Evolutionary conservation across 2,888 invertebrate genomes (phyloP).

Genomic region (Apodemia zela): DNA sequence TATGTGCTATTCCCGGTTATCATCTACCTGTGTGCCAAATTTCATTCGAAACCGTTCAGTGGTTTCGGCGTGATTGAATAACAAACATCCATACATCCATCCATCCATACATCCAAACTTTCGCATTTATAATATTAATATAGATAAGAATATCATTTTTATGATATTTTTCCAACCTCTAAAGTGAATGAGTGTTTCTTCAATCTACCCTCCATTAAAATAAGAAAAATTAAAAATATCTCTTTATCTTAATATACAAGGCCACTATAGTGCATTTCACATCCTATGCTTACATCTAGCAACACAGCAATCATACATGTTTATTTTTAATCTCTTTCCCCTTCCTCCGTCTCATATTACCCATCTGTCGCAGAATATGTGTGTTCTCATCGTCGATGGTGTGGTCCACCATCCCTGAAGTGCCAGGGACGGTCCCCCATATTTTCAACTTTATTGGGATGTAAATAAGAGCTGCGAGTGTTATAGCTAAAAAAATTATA

Average conservation of each 20-base stretch:
- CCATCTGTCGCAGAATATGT: constrained; percentile 83
- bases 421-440: constrained; percentile 81
- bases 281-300: constrained; percentile 23
- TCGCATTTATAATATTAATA: too few relatives aligned
- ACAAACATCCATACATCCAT: too few relatives aligned
- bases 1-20: too few relatives aligned
- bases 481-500: constrained; percentile 78
- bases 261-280: constrained; percentile 24
- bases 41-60: too few relatives aligned
- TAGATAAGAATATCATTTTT: too few relatives aligned
- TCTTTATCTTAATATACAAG: constrained; percentile 18
- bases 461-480: constrained; percentile 84
- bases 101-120: too few relatives aligned
- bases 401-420: constrained; percentile 56
- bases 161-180: neutral
- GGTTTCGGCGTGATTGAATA: too few relatives aligned
- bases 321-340: constrained; percentile 59
- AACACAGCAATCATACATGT: constrained; percentile 51
- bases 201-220: neutral
- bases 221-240: neutral
- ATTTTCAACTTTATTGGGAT: constrained; percentile 83
- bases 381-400: constrained; percentile 86
- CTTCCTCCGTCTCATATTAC: constrained; percentile 81
- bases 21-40: too few relatives aligned
- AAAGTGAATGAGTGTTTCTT: neutral